Percentiles rank a stretch among this genome's conserved stretches.
phyloP scores from a whole-genome alignment of 2,113 vertebrate genomes.

The Colius striatus region DNA sequence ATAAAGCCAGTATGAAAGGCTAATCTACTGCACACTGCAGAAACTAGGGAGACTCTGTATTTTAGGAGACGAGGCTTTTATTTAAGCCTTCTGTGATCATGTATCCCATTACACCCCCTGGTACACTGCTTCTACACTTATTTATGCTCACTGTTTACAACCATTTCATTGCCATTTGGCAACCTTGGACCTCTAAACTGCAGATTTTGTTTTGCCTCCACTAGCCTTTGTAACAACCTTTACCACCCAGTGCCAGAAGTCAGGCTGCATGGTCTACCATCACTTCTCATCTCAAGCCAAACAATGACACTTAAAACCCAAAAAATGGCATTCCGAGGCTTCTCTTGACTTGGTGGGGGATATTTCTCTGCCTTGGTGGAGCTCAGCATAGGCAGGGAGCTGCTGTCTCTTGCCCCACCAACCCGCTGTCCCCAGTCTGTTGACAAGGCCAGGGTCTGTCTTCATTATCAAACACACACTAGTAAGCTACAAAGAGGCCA shows the following conservation, averaged over 20 bases:
- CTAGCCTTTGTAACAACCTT: accelerated
- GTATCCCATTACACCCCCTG: not conserved
- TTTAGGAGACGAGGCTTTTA: not conserved
- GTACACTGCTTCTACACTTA: not conserved
- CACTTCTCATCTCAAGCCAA: not conserved
- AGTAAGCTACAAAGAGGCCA: not conserved
- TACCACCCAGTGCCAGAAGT: not conserved
- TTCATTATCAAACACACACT: not conserved
- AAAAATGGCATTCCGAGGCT: not conserved
- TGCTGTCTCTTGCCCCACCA: not conserved
- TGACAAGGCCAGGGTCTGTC: not conserved
- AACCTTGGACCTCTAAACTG: not conserved
- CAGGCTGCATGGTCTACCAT: not conserved
- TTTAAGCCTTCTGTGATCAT: not conserved
- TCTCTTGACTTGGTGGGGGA: not conserved
- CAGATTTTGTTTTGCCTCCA: not conserved
- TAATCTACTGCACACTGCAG: not conserved
- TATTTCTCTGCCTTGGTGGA: not conserved
- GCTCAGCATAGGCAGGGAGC: not conserved
- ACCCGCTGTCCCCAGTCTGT: not conserved
- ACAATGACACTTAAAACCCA: not conserved
- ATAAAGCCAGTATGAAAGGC: not conserved
- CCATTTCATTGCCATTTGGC: not conserved
- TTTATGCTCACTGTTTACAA: not conserved
- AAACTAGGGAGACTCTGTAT: not conserved